A percentile compares a stretch with the other conserved stretches of the same genome.
Conservation (phyloP, 2,113 vertebrate species). For the Heloderma charlesbogerti region DNA sequence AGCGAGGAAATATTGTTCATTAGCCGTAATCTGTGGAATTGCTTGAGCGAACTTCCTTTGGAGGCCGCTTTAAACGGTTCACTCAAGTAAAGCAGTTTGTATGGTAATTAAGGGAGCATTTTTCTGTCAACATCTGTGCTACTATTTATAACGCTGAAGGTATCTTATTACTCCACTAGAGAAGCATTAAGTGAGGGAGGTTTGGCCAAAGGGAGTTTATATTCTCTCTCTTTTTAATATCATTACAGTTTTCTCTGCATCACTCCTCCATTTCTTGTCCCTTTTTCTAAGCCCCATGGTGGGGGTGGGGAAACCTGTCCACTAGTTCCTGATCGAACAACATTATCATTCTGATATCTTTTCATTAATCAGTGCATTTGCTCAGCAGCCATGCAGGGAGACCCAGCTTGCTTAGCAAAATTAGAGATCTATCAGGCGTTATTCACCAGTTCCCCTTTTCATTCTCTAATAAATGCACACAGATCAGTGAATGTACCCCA, state of each 20-base stretch:
- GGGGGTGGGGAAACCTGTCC: constrained; percentile 54
- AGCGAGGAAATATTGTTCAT: constrained; percentile 91
- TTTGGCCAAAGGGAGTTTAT: constrained; percentile 63
- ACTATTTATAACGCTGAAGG: constrained; percentile 89
- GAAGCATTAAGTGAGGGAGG: constrained; percentile 65
- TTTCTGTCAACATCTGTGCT: constrained; percentile 95
- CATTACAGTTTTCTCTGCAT: constrained; percentile 24
- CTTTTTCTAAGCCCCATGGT: constrained; percentile 47
- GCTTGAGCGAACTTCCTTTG: constrained; percentile 92
- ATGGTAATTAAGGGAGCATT: constrained; percentile 99
- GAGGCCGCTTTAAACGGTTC: constrained; percentile 93
- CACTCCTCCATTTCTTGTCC: constrained; percentile 37
- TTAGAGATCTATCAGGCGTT: constrained; percentile 69
- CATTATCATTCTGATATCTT: constrained; percentile 87
- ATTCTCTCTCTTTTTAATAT: constrained; percentile 28
- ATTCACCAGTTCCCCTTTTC: constrained; percentile 44
- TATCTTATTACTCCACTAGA: constrained; percentile 74
- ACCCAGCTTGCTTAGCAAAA: constrained; percentile 73
- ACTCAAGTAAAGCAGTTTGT: constrained; percentile 98
- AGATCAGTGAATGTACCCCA: background rate
- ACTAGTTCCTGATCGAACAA: constrained; percentile 81
- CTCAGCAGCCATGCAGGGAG: constrained; percentile 72
- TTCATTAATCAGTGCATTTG: constrained; percentile 89
- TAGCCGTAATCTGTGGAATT: constrained; percentile 90
- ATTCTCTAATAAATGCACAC: too few relatives aligned